phyloP scores from a whole-genome alignment of 2,797 vertebrate genomes.

The Acipenser transmontanus region DNA sequence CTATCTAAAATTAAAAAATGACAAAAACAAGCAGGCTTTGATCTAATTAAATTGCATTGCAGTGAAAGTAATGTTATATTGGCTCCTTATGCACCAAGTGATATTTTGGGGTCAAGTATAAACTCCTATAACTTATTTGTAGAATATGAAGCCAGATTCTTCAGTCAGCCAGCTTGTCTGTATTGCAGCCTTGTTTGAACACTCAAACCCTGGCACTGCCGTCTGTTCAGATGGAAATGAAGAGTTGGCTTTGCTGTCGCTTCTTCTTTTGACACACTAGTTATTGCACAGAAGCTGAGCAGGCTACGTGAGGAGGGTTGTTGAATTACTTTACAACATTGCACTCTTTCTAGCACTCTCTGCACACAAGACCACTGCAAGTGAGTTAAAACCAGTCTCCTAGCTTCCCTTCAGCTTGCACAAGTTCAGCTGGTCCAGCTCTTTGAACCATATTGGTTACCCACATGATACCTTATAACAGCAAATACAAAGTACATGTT shows the following conservation, averaged over 20 bases:
- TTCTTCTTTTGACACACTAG: background rate
- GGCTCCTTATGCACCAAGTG: too few relatives aligned
- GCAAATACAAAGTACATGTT: too few relatives aligned
- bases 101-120: too few relatives aligned
- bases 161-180: background rate
- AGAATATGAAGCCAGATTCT: background rate
- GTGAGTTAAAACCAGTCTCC: background rate
- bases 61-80: too few relatives aligned
- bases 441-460: too few relatives aligned
- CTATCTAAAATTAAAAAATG: too few relatives aligned
- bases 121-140: background rate
- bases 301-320: background rate
- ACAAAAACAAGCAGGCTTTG: too few relatives aligned
- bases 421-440: too few relatives aligned
- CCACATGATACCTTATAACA: too few relatives aligned
- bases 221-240: slow-evolving; percentile 16
- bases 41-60: too few relatives aligned
- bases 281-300: background rate
- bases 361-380: slow-evolving; percentile 8
- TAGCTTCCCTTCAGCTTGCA: too few relatives aligned
- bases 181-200: background rate
- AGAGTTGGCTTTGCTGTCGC: slow-evolving; percentile 10
- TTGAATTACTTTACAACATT: background rate
- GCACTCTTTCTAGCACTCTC: slow-evolving; percentile 1
- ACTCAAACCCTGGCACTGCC: background rate